Evolutionary conservation across 1,140 invertebrate genomes (phyloP).

Genomic region (Melanaphis sacchari): DNA sequence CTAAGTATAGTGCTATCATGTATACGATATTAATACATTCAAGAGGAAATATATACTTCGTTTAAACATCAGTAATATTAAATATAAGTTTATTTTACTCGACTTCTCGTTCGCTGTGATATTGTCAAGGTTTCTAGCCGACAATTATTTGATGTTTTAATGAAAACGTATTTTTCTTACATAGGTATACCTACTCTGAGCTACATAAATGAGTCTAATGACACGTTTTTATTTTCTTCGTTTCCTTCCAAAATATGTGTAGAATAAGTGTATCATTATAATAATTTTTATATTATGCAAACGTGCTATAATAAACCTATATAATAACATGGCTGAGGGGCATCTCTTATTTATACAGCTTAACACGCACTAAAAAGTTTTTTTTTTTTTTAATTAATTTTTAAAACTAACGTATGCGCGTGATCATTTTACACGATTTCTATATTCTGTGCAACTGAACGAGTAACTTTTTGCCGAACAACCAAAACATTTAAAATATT

Average conservation of each 20-base stretch:
- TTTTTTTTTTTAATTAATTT: background rate
- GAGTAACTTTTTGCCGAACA: background rate
- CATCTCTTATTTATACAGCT: background rate
- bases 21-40: too few relatives aligned
- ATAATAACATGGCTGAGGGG: background rate
- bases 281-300: background rate
- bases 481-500: background rate
- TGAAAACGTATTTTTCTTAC: background rate
- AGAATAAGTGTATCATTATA: background rate
- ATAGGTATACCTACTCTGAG: background rate
- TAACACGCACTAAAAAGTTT: background rate
- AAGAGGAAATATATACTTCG: background rate
- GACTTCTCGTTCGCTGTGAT: background rate
- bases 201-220: background rate
- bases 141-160: background rate
- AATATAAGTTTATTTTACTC: background rate
- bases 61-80: background rate
- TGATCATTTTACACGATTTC: background rate
- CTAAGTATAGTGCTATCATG: too few relatives aligned
- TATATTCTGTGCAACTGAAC: background rate
- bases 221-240: background rate
- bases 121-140: background rate
- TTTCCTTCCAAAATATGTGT: background rate
- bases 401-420: background rate
- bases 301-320: background rate